Evolutionary conservation across 2,797 vertebrate genomes (phyloP).

Genomic region (Danio kyathit): DNA sequence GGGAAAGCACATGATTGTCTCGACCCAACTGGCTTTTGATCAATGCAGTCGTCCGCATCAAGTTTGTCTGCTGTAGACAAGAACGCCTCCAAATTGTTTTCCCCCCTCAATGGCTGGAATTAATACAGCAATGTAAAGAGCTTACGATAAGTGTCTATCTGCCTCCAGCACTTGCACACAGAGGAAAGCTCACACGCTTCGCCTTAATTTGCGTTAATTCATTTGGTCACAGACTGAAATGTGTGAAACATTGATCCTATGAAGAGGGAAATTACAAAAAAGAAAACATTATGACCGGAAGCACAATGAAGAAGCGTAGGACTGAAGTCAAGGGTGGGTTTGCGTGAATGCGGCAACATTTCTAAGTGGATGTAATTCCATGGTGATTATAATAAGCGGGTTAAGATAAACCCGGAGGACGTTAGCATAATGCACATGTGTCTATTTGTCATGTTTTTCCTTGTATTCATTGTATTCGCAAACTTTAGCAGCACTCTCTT

Average conservation of each 20-base stretch:
- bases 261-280: slow-evolving; percentile 48
- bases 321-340: slow-evolving; percentile 51
- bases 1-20: slow-evolving; percentile 72
- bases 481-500: slow-evolving; percentile 34
- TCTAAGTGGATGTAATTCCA: slow-evolving; percentile 60
- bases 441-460: slow-evolving; percentile 38
- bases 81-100: slow-evolving; percentile 42
- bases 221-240: slow-evolving; percentile 76
- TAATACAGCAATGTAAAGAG: slow-evolving; percentile 75
- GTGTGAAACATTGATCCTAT: slow-evolving; percentile 55
- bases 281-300: slow-evolving; percentile 48
- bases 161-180: slow-evolving; percentile 76
- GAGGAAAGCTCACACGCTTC: slow-evolving; percentile 69
- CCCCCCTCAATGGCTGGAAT: slow-evolving; percentile 72
- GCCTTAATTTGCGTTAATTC: slow-evolving; percentile 78
- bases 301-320: slow-evolving; percentile 41
- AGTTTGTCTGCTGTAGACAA: slow-evolving; percentile 52
- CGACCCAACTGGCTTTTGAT: slow-evolving; percentile 63
- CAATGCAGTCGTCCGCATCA: slow-evolving; percentile 26
- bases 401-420: slow-evolving; percentile 53
- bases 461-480: slow-evolving; percentile 23
- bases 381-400: slow-evolving; percentile 55
- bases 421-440: slow-evolving; percentile 22
- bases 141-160: slow-evolving; percentile 73
- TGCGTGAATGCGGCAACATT: slow-evolving; percentile 51